Base-by-base conservation (phyloP, 2,797 vertebrate genomes). In the Smutsia gigantea region DNA sequence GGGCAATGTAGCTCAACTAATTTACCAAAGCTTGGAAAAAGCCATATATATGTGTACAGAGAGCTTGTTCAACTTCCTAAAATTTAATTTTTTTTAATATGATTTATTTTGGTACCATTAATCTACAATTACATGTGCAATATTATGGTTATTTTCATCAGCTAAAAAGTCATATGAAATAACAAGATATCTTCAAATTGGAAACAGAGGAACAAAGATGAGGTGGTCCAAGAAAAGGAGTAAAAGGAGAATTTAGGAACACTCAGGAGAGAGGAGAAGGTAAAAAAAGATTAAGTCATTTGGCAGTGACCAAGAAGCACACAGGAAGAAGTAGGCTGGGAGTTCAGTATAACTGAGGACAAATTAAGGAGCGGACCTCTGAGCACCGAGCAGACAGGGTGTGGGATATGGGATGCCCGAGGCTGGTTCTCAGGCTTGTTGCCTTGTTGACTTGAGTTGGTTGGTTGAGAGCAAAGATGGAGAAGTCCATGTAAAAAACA, bases 161-260 rank as follows among this genome's bases (percentile, higher is more conserved):
- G 14, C 84, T 93, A 79, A 90, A 95, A 69, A 46, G 46, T 87
- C 8, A 51, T n/a, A 27, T 74, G 68, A 90, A 79, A 55, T 83
- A 77, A 59, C 49, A 74, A 63, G 49, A n/a, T 74, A 11, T 17
- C 19, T 90, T 91, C 66, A 84, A 34, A 34, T 46, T 79, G 64
- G 71, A 57, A 83, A 42, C 63, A 31, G 27, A 77, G 42, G 21
- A 72, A n/a, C 64, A 89, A 55, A 29, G 21, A 85, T 92, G 51
- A 55, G 46, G 9, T 83, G 9, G 2, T 18, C 49, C 34, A 74
- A 74, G 69, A 66, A 59, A 66, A 55, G 37, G 10, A 18, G 7
- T 84, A 31, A 39, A 71, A 77, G 27, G 49, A 89, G 25, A 90
- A 51, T 53, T 94, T 93, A 81, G 42, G 77, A 29, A 85, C 59